These are phyloP conservation scores for Holcopasites calliopsidis DNA, from an alignment of 1,140 invertebrate genomes.

Conservation along the genomic window DNA sequence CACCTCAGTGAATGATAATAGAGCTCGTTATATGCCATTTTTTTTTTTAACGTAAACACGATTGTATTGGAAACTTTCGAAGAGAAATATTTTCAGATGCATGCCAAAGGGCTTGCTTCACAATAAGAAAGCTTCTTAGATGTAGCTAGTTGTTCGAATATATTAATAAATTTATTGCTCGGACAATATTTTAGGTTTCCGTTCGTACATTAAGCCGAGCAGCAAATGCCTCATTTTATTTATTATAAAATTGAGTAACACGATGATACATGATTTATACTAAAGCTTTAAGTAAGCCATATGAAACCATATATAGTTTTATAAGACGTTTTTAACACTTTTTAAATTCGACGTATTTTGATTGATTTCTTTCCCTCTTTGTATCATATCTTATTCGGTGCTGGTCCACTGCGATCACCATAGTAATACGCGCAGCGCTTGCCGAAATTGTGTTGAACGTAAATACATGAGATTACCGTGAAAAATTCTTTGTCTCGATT, in stretches of 20 bases:
- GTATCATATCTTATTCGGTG: constrained; percentile 46
- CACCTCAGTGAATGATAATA: constrained; percentile 12
- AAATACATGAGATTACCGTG: constrained; percentile 12
- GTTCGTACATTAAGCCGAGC: neutral
- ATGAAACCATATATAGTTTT: constrained; percentile 23
- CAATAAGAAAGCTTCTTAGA: constrained; percentile 24
- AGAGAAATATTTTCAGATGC: constrained; percentile 28
- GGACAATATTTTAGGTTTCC: neutral
- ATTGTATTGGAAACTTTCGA: constrained; percentile 14
- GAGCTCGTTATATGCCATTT: constrained; percentile 20
- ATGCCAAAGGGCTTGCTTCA: constrained; percentile 23
- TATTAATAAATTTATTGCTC: constrained; percentile 9
- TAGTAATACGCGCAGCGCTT: constrained; percentile 35
- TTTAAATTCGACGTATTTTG: constrained; percentile 31
- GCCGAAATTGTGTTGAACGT: constrained; percentile 47
- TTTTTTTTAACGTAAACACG: constrained; percentile 9
- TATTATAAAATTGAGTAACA: neutral
- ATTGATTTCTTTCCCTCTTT: constrained; percentile 32
- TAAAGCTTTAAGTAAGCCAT: constrained; percentile 34
- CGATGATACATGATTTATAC: constrained; percentile 24
- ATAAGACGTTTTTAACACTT: constrained; percentile 27
- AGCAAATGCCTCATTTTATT: neutral
- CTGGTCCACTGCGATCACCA: constrained; percentile 50
- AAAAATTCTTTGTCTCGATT: constrained; percentile 35
- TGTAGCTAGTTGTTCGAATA: constrained; percentile 24